phyloP scores from a whole-genome alignment of 2,797 vertebrate species.

The Mallotus villosus region DNA sequence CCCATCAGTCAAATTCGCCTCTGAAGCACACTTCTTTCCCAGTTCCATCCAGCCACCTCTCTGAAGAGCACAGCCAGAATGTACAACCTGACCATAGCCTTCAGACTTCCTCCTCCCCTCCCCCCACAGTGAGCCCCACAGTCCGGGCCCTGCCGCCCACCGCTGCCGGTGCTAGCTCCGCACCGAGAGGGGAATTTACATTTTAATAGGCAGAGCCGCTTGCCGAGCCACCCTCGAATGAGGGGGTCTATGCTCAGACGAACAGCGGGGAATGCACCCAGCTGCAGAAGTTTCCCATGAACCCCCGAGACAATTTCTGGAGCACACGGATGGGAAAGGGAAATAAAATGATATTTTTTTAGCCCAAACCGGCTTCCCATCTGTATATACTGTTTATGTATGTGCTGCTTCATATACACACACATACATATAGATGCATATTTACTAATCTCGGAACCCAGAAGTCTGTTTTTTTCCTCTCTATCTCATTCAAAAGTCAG shows the following conservation, averaged over 20 bases:
- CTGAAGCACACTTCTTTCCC: not conserved
- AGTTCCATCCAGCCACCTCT: conserved; percentile 39
- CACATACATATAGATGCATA: conserved; percentile 16
- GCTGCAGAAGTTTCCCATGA: conserved; percentile 76
- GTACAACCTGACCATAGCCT: conserved; percentile 60
- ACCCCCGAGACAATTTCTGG: conserved; percentile 74
- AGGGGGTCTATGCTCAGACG: conserved; percentile 75
- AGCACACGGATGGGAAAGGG: conserved; percentile 34
- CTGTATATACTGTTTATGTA: conserved; percentile 24
- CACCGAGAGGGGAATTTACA: conserved; percentile 80
- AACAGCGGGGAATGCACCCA: conserved; percentile 76
- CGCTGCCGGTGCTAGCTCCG: conserved; percentile 49
- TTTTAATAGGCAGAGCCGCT: conserved; percentile 83
- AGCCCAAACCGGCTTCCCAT: conserved; percentile 42
- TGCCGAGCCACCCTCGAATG: conserved; percentile 67
- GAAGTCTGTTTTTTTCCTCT: no score
- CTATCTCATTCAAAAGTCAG: no score
- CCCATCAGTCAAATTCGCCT: not conserved
- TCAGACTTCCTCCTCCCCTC: conserved; percentile 51
- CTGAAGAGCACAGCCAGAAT: conserved; percentile 55
- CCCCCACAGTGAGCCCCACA: conserved; percentile 59
- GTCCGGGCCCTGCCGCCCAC: conserved; percentile 48
- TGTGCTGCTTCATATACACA: conserved; percentile 26
- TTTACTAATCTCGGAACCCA: conserved; percentile 9
- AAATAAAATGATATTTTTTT: conserved; percentile 67